Conservation (phyloP, 2,113 vertebrate genomes). For the Xyrauchen texanus region DNA sequence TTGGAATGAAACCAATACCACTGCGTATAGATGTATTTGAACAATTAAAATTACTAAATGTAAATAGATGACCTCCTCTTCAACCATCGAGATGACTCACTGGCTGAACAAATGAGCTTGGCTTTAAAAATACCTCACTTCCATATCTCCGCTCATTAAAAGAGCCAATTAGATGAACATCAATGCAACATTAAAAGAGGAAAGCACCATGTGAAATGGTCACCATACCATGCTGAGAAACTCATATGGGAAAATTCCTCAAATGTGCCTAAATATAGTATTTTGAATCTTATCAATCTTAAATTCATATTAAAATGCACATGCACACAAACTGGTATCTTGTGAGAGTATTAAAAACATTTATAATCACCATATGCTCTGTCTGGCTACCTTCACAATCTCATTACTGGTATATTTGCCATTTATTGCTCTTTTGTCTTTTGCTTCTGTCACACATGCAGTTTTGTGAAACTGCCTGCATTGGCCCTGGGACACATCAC, state of each 20-base stretch:
- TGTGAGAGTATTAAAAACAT: not conserved
- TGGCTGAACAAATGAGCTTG: not conserved
- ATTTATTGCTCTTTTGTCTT: not conserved
- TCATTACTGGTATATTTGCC: slow-evolving; percentile 3
- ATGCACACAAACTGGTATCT: not conserved
- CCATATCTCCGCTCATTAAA: slow-evolving; percentile 17
- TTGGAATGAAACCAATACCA: too few relatives aligned
- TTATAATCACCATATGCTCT: not conserved
- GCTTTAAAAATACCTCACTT: slow-evolving; percentile 17
- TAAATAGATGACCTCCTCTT: not conserved
- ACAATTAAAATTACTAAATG: not conserved
- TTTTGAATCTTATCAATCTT: not conserved
- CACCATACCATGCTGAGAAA: not conserved
- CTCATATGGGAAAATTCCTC: not conserved
- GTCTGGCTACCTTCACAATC: not conserved
- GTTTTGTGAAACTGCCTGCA: not conserved
- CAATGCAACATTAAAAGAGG: slow-evolving; percentile 41
- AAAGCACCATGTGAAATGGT: not conserved
- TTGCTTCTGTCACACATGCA: slow-evolving; percentile 33
- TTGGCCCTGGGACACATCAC: slow-evolving; percentile 31
- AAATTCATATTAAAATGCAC: not conserved
- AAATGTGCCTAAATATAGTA: too few relatives aligned
- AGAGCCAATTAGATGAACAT: slow-evolving; percentile 22
- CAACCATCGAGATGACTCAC: not conserved
- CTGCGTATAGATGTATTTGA: not conserved